A percentile compares a stretch with the other conserved stretches of the same genome.
phyloP scores from a whole-genome alignment of 2,888 invertebrate genomes.

The Drosophila peninsularis region DNA sequence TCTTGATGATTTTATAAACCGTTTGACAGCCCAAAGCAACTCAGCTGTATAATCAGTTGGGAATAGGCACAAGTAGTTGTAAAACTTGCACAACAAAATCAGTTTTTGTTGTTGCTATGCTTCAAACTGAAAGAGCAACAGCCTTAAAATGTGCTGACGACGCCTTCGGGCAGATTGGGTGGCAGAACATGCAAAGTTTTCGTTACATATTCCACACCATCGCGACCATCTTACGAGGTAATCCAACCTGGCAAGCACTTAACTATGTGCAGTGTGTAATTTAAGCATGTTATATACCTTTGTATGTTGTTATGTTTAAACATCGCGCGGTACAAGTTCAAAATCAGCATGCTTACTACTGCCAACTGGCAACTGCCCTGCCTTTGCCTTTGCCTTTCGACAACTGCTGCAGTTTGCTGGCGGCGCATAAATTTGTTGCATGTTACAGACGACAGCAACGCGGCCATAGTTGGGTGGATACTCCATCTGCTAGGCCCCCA shows the following conservation, averaged over 20 bases:
- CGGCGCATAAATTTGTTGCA: slow-evolving; percentile 72
- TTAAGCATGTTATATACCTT: slow-evolving; percentile 52
- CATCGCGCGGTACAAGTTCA: slow-evolving; percentile 55
- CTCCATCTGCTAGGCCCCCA: slow-evolving; percentile 8
- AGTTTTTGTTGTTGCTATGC: background rate
- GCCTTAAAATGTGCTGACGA: slow-evolving; percentile 46
- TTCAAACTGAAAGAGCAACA: slow-evolving; percentile 45
- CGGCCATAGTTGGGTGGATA: slow-evolving; percentile 32
- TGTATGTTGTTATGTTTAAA: slow-evolving; percentile 40
- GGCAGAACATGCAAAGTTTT: slow-evolving; percentile 55
- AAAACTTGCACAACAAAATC: slow-evolving; percentile 7
- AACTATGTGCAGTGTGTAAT: slow-evolving; percentile 53
- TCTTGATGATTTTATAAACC: slow-evolving; percentile 1
- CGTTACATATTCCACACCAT: slow-evolving; percentile 46
- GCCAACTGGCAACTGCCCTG: background rate
- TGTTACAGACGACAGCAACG: slow-evolving; percentile 39
- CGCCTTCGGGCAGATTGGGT: slow-evolving; percentile 45
- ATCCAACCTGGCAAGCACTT: slow-evolving; percentile 36
- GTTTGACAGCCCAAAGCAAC: slow-evolving; percentile 4
- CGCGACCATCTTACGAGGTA: slow-evolving; percentile 22
- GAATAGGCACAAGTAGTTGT: slow-evolving; percentile 12
- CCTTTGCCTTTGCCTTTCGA: slow-evolving; percentile 14
- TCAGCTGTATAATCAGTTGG: slow-evolving; percentile 14
- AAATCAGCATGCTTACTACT: slow-evolving; percentile 56
- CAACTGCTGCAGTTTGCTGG: slow-evolving; percentile 37